Conservation (phyloP, 2,797 vertebrate genomes). For the Sebastiscus tertius region DNA sequence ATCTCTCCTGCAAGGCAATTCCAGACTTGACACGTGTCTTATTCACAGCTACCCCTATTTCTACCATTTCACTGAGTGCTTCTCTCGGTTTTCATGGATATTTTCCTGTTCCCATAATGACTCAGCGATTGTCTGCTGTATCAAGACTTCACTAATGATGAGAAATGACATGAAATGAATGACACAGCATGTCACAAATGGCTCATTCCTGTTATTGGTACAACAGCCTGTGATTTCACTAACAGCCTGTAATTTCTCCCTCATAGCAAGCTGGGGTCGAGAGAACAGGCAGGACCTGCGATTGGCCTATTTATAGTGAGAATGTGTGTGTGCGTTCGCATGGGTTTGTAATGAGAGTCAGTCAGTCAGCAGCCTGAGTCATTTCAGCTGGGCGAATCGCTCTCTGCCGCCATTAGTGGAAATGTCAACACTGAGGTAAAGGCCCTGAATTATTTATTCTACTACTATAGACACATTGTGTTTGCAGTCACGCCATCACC, state of each 20-base stretch:
- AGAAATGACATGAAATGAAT: conserved; percentile 56
- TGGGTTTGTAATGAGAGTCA: conserved; percentile 38
- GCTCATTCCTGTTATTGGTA: conserved; percentile 51
- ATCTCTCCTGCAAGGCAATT: background rate
- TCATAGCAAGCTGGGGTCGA: conserved; percentile 5
- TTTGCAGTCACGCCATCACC: conserved; percentile 18
- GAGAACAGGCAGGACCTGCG: conserved; percentile 36
- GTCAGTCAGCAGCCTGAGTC: conserved; percentile 13
- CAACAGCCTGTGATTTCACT: conserved; percentile 61
- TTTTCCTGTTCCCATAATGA: conserved; percentile 27
- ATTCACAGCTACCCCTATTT: background rate
- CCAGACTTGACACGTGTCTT: background rate
- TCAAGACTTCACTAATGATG: conserved; percentile 42
- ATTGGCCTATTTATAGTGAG: conserved; percentile 44
- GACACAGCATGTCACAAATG: conserved; percentile 63
- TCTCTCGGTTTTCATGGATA: background rate
- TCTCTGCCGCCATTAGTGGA: conserved; percentile 52
- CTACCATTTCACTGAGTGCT: background rate
- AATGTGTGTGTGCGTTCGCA: conserved; percentile 12
- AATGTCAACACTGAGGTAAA: conserved; percentile 66
- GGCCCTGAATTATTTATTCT: conserved; percentile 64
- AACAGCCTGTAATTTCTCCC: conserved; percentile 61
- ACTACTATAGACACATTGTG: conserved; percentile 20
- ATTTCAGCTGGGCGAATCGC: conserved; percentile 30
- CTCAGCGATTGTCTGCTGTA: conserved; percentile 21